Evolutionary conservation across 1,140 invertebrate genomes (phyloP).

Genomic region (Amyelois transitella): DNA sequence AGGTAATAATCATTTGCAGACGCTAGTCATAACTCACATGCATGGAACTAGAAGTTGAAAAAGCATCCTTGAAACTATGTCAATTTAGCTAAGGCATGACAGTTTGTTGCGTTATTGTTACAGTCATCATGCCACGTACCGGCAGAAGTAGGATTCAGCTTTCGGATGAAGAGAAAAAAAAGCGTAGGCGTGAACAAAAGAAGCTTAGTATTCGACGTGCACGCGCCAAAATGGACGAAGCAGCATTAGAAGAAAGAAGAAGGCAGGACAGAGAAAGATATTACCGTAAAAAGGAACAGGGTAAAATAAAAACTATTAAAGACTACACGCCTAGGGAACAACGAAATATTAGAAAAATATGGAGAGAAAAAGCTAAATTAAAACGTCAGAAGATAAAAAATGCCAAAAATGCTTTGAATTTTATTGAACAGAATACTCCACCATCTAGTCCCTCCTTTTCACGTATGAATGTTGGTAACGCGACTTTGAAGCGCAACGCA

Average conservation of each 20-base stretch:
- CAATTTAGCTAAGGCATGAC: no score
- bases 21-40: no score
- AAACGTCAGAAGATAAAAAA: constrained; percentile 5
- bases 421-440: background rate
- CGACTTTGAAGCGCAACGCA: background rate
- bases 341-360: constrained; percentile 19
- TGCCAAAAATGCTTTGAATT: background rate
- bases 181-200: constrained; percentile 11
- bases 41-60: no score
- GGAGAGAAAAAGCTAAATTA: constrained; percentile 20
- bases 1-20: no score
- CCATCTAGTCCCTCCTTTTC: background rate
- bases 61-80: no score
- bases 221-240: constrained; percentile 12
- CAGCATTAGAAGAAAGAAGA: constrained; percentile 16
- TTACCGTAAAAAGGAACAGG: constrained; percentile 12
- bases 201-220: constrained; percentile 12
- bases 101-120: no score
- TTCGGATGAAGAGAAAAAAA: constrained; percentile 16
- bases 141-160: background rate
- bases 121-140: background rate
- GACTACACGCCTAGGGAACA: constrained; percentile 17
- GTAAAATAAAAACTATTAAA: constrained; percentile 18
- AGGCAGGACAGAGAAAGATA: constrained; percentile 22
- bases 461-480: background rate